phyloP scores from a whole-genome alignment of 2,113 vertebrate species.

The Numenius arquata region DNA sequence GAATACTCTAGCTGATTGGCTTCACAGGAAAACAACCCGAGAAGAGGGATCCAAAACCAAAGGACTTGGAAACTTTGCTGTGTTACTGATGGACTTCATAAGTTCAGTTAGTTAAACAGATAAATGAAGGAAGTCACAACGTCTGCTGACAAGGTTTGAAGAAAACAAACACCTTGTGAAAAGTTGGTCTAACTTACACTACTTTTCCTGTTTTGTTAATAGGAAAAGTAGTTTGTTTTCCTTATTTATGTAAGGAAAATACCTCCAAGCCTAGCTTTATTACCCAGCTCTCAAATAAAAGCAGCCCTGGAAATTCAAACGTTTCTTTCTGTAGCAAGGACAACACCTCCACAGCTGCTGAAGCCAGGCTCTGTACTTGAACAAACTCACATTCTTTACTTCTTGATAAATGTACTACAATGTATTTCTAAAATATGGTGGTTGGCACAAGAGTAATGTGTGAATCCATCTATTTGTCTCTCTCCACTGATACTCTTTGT shows the following conservation, averaged over 20 bases:
- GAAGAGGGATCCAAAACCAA: not conserved
- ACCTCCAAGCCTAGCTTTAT: not conserved
- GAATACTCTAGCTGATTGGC: not conserved
- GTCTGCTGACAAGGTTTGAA: not conserved
- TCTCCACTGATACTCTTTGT: not conserved
- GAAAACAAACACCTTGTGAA: not conserved
- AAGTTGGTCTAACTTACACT: not conserved
- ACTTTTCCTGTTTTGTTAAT: too few species aligned
- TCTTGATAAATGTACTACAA: not conserved
- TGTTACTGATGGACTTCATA: not conserved
- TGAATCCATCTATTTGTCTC: not conserved
- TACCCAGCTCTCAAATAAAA: not conserved
- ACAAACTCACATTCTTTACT: not conserved
- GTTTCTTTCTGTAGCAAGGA: not conserved
- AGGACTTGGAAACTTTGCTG: not conserved
- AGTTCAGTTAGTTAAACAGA: not conserved
- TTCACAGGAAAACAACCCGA: not conserved
- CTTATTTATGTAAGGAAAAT: not conserved
- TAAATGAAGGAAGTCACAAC: not conserved
- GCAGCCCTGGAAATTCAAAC: not conserved
- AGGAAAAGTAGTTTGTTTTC: too few species aligned
- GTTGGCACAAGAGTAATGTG: not conserved
- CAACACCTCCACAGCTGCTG: not conserved
- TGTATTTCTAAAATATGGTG: not conserved
- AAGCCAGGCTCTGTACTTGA: not conserved